Evolutionary conservation across 2,797 vertebrate species (phyloP).

Genomic region (Macropus fuliginosus): DNA sequence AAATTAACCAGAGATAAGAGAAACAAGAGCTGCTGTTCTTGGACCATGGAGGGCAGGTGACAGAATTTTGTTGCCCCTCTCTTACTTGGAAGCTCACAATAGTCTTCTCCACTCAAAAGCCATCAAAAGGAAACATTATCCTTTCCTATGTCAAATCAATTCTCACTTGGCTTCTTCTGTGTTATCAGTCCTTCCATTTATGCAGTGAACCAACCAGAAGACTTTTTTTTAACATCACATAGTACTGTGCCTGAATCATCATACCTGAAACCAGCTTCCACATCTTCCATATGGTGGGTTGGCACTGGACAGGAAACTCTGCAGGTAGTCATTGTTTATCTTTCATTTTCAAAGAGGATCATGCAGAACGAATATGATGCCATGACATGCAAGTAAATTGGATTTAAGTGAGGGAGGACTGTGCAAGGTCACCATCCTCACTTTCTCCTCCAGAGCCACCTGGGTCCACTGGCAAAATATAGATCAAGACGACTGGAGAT

Average conservation of each 20-base stretch:
- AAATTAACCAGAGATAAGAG: neutral
- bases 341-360: too few relatives aligned
- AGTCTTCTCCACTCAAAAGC: neutral
- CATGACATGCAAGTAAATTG: too few relatives aligned
- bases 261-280: neutral
- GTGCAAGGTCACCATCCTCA: too few relatives aligned
- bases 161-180: neutral
- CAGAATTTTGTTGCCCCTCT: neutral
- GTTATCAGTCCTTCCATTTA: neutral
- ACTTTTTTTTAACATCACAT: neutral
- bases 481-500: too few relatives aligned
- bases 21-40: neutral
- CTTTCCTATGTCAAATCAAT: neutral
- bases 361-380: too few relatives aligned
- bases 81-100: neutral
- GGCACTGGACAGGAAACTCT: neutral
- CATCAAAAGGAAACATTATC: neutral
- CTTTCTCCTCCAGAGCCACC: too few relatives aligned
- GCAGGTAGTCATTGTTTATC: neutral
- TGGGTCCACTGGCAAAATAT: too few relatives aligned
- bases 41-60: neutral
- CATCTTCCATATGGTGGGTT: neutral
- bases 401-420: too few relatives aligned
- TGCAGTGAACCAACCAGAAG: neutral
- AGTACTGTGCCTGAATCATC: neutral